These are phyloP conservation scores for Chloroclysta siterata DNA, from an alignment of 2,888 invertebrate genomes.

Conservation along the genomic window DNA sequence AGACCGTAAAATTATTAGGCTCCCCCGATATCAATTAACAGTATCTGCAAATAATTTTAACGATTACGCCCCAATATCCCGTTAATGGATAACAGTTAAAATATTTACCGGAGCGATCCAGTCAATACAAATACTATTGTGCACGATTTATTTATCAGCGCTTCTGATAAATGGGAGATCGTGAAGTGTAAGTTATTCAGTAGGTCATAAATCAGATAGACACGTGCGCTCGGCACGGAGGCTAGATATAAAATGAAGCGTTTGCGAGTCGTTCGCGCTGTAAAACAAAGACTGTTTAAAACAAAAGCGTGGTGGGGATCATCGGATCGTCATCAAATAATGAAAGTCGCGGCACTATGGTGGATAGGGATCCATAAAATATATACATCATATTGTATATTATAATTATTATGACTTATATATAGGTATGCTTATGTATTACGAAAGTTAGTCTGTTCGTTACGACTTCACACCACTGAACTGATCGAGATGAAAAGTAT, in stretches of 20 bases:
- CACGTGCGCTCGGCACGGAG: slow-evolving; percentile 65
- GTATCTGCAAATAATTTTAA: slow-evolving; percentile 66
- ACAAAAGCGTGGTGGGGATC: slow-evolving; percentile 44
- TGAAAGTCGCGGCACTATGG: no score
- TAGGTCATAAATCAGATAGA: slow-evolving; percentile 75
- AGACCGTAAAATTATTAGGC: slow-evolving; percentile 58
- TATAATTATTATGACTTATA: no score
- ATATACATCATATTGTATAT: no score
- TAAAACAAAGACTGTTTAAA: slow-evolving; percentile 58
- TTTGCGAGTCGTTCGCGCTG: slow-evolving; percentile 28
- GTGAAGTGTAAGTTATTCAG: slow-evolving; percentile 62
- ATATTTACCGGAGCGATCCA: slow-evolving; percentile 56
- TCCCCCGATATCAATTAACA: slow-evolving; percentile 67
- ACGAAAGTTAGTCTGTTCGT: no score
- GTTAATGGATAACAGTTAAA: slow-evolving; percentile 53
- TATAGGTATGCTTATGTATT: no score
- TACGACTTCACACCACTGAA: no score
- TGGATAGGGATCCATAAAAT: no score
- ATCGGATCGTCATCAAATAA: not conserved
- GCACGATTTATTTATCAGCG: slow-evolving; percentile 42
- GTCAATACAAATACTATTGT: slow-evolving; percentile 42
- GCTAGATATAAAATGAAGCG: slow-evolving; percentile 50
- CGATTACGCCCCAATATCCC: slow-evolving; percentile 56
- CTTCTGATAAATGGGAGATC: slow-evolving; percentile 48
- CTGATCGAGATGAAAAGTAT: not conserved